Evolutionary conservation across 2,888 invertebrate species (phyloP), one percentile per base, ranked within the genome.

Genomic region (Bombyx huttoni): DNA sequence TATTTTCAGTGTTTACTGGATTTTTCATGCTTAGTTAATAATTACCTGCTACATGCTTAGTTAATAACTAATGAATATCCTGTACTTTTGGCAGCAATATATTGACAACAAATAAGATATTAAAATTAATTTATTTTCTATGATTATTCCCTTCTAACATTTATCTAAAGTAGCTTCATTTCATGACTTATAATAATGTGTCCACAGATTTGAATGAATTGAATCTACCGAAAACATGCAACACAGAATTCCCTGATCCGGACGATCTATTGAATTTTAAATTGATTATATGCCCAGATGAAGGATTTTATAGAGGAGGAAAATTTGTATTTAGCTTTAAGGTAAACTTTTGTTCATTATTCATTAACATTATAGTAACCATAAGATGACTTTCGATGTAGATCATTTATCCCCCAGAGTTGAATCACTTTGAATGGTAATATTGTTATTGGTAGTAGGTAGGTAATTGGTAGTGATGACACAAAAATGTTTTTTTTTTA

Each of bases 261-360:
- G 98, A 98, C 90, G 98, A 99, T 88, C 91, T 99, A 77, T 91
- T 98, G 68, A 96, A 93, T 86, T 98, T 99, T 85, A 98, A 98
- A 90, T 90, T 99, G 75, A 93, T 96, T 60, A 98, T 99, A 78
- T 96, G 95, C 73, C 98, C 98, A 55, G 98, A 99, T 89, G 98
- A 98, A 91, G 98, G 98, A 52, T 98, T 97, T 84, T 98, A 98
- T 81, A 92, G 94, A 90, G 94, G 95, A 64, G 98, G 98, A 55
- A 90, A 95, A 78, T 99, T 99, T 89, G 91, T 94, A 67, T 99
- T 99, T 91, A 98, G 96, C 89, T 99, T 99, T 90, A 96, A 96
- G 91, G 89, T 89, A 71, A 72, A 66, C 8, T 40, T 12, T 24
- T 24, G 24, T 24, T 24, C 24, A 24, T 24, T 24, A 24, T 24